phyloP scores from a whole-genome alignment of 2,888 invertebrate species.

The Rhaphigaster nebulosa region DNA sequence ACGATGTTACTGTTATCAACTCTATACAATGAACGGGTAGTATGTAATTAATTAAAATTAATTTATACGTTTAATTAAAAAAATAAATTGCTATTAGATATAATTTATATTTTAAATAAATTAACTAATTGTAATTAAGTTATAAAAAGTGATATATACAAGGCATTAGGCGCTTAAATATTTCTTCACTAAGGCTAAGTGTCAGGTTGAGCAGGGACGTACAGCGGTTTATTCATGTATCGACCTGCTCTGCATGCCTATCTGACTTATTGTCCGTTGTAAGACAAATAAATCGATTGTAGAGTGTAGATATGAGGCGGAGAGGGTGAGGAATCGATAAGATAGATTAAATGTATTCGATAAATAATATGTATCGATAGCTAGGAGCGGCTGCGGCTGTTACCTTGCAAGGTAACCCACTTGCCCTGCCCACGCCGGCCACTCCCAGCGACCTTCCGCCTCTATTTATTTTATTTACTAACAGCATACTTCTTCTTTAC shows the following conservation, averaged over 20 bases:
- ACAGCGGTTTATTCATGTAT: slow-evolving; percentile 6
- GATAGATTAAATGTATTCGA: background rate
- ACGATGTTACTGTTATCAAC: too few species aligned
- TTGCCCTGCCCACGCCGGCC: slow-evolving; percentile 34
- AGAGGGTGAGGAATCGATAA: background rate
- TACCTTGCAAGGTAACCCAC: slow-evolving; percentile 45
- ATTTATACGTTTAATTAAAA: too few species aligned
- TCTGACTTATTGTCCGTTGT: slow-evolving; percentile 16
- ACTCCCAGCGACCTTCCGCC: background rate
- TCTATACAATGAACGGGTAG: too few species aligned
- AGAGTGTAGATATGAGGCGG: background rate
- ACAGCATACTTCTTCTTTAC: background rate
- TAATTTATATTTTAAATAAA: background rate
- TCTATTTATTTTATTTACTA: slow-evolving; percentile 17
- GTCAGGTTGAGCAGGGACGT: background rate
- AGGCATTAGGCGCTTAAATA: background rate
- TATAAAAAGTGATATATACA: background rate
- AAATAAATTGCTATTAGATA: too few species aligned
- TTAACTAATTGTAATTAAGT: background rate
- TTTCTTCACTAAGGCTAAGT: background rate
- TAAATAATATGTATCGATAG: slow-evolving; percentile 17
- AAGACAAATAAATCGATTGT: slow-evolving; percentile 30
- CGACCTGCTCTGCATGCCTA: slow-evolving; percentile 18
- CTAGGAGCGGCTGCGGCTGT: slow-evolving; percentile 9
- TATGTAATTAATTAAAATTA: too few species aligned